Conservation (phyloP, 2,888 invertebrate genomes). For the Stenotaenia linearis region DNA sequence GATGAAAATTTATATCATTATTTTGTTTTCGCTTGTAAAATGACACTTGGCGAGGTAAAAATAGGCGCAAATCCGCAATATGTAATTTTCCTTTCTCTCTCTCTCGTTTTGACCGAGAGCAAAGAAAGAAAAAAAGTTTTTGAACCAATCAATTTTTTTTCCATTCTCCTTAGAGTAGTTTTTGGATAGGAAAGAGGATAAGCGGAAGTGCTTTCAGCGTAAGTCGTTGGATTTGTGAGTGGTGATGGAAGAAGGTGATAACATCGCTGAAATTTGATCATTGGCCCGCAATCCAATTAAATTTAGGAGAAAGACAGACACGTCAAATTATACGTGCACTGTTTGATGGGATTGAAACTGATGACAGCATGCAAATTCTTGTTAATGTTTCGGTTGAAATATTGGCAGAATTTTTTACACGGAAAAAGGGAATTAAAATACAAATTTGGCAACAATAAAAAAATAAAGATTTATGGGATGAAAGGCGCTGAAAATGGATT, state of each 20-base stretch:
- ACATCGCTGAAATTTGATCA: constrained; percentile 4
- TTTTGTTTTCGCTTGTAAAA: neutral
- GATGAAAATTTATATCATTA: neutral
- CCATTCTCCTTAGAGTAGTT: neutral
- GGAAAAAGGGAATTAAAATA: neutral
- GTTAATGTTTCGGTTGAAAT: neutral
- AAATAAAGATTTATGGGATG: neutral
- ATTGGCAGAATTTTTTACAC: neutral
- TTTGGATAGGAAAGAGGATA: neutral
- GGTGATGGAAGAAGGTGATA: neutral
- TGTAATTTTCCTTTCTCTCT: neutral
- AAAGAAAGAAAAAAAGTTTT: neutral
- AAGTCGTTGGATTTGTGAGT: neutral
- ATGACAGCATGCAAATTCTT: neutral
- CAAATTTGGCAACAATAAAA: neutral
- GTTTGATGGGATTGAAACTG: neutral
- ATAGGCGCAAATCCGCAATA: neutral
- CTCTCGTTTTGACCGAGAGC: neutral
- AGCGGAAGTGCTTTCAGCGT: neutral
- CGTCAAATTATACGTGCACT: neutral
- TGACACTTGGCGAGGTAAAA: neutral
- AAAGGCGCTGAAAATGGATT: neutral
- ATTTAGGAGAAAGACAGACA: neutral
- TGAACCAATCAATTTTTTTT: neutral
- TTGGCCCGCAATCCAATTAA: neutral